Evolutionary conservation across 2,113 vertebrate genomes (phyloP), one percentile per base, ranked within the genome.

Genomic region (Ceratotherium simum): DNA sequence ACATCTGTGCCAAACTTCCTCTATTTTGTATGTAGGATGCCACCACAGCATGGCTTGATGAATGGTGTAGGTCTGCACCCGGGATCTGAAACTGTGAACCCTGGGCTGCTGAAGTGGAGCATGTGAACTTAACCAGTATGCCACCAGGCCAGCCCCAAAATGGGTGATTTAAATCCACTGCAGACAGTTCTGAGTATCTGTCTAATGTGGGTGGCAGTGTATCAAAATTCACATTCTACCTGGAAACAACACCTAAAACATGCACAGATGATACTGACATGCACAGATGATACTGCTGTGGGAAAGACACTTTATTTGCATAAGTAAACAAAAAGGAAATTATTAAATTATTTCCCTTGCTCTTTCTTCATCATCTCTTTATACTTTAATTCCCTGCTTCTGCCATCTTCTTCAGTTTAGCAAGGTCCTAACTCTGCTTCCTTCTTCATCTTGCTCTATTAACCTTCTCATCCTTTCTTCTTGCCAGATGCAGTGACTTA

Each of bases 171-270:
- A 69, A 94, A 90, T 75, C 36, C 36, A 83, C 13, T 75, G n/a
- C 13, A 95, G 48, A 76, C 2, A 31, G 87, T 23, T 92, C 36
- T 95, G 27, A 90, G 67, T 93, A 54, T 54, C 51, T 54, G 14
- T 54, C 51, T 54, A 13, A 54, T 54, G 3, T 54, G 70, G 14
- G 64, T 18, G 72, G 8, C 29, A 42, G 51, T 62, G 21, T 56
- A 87, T 64, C 62, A 84, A 78, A 97, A 93, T 62, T 91, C 72
- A 78, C 82, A 90, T 90, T 36, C 33, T 58, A 92, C 10, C 75
- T 80, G 76, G 33, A 95, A 90, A 4, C 67, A 89, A 60, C 8
- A 86, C 36, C 48, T 76, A 88, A 72, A 89, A 73, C 36, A 65
- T 31, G 70, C 60, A 87, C 42, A 79, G 42, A 23, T 51, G 54